Conservation (phyloP, 2,888 invertebrate genomes). For the Mesoligia furuncula region DNA sequence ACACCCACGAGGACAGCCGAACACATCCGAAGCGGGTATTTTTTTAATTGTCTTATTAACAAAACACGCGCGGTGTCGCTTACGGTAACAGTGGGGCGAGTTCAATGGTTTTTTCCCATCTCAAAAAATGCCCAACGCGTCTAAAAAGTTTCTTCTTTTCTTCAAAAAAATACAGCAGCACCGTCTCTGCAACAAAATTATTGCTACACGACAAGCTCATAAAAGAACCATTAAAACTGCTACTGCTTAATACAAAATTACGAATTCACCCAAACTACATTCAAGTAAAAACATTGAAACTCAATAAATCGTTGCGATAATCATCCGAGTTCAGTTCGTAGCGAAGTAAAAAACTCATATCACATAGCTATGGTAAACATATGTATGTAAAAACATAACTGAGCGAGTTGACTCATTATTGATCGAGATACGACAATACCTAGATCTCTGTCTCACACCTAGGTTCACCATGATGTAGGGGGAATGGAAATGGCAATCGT, state of each 20-base stretch:
- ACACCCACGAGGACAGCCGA: too few relatives aligned
- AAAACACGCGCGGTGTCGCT: too few relatives aligned
- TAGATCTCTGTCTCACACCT: slow-evolving; percentile 50
- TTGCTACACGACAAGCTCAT: not conserved
- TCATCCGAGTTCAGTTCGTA: slow-evolving; percentile 19
- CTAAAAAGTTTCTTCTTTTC: too few relatives aligned
- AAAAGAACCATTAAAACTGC: not conserved
- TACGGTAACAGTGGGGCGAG: too few relatives aligned
- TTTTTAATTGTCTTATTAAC: too few relatives aligned
- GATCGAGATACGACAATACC: slow-evolving; percentile 54
- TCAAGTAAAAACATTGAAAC: slow-evolving; percentile 26
- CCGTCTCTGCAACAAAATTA: not conserved
- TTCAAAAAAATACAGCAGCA: too few relatives aligned
- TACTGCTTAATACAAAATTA: slow-evolving; percentile 8
- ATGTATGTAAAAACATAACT: slow-evolving; percentile 43
- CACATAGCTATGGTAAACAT: slow-evolving; percentile 45
- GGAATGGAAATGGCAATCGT: slow-evolving; percentile 20
- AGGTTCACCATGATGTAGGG: slow-evolving; percentile 8
- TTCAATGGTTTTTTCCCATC: too few relatives aligned
- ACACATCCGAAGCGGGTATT: too few relatives aligned
- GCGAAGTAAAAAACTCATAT: slow-evolving; percentile 31
- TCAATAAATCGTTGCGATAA: slow-evolving; percentile 44
- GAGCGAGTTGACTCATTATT: slow-evolving; percentile 48
- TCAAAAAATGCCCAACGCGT: too few relatives aligned
- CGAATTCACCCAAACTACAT: not conserved